These are phyloP conservation scores for Folsomia manolachei DNA, from an alignment of 2,888 invertebrate species.

Conservation along the genomic window DNA sequence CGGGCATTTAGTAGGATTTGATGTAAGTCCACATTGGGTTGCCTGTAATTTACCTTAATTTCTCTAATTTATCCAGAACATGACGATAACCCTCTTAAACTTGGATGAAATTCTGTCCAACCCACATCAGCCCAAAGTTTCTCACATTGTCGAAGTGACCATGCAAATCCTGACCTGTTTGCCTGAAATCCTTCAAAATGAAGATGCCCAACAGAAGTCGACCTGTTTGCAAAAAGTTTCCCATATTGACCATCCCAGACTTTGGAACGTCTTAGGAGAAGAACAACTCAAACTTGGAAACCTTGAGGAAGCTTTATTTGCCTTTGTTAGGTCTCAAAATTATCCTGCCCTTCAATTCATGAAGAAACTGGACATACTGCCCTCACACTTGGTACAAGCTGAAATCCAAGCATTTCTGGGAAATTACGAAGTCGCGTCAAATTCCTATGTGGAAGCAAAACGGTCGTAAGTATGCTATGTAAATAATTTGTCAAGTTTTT, in stretches of 20 bases:
- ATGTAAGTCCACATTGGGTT: neutral
- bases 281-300: slow-evolving; percentile 29
- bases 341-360: slow-evolving; percentile 20
- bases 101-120: slow-evolving; percentile 25
- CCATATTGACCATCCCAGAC: slow-evolving; percentile 6
- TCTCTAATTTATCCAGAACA: slow-evolving; percentile 10
- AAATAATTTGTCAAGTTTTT: neutral
- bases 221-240: neutral
- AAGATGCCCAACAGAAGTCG: slow-evolving; percentile 19
- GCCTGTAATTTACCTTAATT: neutral
- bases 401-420: slow-evolving; percentile 12
- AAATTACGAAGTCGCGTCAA: slow-evolving; percentile 23
- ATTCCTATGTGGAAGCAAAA: slow-evolving; percentile 18
- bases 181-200: slow-evolving; percentile 5
- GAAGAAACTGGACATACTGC: slow-evolving; percentile 7
- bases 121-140: slow-evolving; percentile 15
- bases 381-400: slow-evolving; percentile 14
- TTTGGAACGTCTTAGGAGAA: slow-evolving; percentile 23
- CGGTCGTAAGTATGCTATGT: slow-evolving; percentile 20
- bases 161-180: slow-evolving; percentile 15
- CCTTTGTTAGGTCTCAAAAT: slow-evolving; percentile 18
- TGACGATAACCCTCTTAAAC: slow-evolving; percentile 17
- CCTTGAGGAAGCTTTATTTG: slow-evolving; percentile 9
- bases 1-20: neutral
- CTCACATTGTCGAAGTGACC: slow-evolving; percentile 14